phyloP scores from a whole-genome alignment of 2,888 invertebrate genomes.

The Sipha maydis region DNA sequence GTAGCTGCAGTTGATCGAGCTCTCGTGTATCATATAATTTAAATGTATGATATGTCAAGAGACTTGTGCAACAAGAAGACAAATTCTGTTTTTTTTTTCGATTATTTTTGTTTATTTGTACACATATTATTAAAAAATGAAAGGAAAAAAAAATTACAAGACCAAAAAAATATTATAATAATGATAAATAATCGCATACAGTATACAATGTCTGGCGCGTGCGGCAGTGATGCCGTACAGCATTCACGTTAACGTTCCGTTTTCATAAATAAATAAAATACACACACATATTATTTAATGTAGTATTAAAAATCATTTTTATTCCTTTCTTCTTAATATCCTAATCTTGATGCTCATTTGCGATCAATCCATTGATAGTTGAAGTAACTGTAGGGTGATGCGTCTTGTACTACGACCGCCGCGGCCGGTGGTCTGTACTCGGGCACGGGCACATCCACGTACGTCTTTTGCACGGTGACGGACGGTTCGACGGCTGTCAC shows the following conservation, averaged over 20 bases:
- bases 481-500: conserved; percentile 60
- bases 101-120: background rate
- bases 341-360: background rate
- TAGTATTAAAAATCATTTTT: background rate
- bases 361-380: conserved; percentile 37
- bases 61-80: background rate
- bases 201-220: too few species aligned
- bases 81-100: background rate
- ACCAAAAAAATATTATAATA: background rate
- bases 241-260: too few species aligned
- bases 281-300: background rate
- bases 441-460: conserved; percentile 41
- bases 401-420: conserved; percentile 63
- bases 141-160: background rate
- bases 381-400: background rate
- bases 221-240: too few species aligned
- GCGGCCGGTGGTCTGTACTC: conserved; percentile 60
- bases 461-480: conserved; percentile 41
- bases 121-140: background rate
- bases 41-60: background rate
- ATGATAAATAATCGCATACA: too few species aligned
- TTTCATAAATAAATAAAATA: too few species aligned
- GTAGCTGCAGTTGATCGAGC: too few species aligned
- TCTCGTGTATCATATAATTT: too few species aligned
- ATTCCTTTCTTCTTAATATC: too few species aligned